Base-by-base conservation (phyloP, 2,888 invertebrate species). In the Aromia moschata region DNA sequence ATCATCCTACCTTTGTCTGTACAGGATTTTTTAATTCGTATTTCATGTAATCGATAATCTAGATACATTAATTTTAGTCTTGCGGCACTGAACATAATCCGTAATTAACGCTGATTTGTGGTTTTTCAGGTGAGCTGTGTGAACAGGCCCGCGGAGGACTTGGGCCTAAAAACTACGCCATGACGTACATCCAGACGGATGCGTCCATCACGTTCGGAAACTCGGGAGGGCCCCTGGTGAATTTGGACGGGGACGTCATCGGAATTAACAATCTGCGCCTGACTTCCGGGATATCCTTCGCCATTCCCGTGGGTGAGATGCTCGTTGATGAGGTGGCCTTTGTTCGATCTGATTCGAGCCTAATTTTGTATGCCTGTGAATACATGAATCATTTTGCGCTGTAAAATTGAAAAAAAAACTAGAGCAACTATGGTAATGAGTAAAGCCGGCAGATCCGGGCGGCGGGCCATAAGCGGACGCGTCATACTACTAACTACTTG, bases 151-250 rank as follows among this genome's bases (percentile, higher is more conserved):
- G 89, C 89, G 1, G 84, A 88, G 68, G 92, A 92, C 72, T 79
- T 92, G 91, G 91, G 0, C 76, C 92, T 46, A 83, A 83, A 55
- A 81, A 72, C 56, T 75, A 75, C 58, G 72, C 78, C 2, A 94
- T 96, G 84, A 89, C 89, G 31, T 94, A 93, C 78, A 93, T 97
- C 67, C 97, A 97, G 80, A 97, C 97, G 0, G 96, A 97, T 79
- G 96, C 96, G 4, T 90, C 94, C 0, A 96, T 97, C 64, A 97
- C 94, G 0, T 94, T 94, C 79, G 97, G 97, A 2, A 97, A 97
- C 82, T 96, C 96, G 11, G 97, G 97, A 1, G 97, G 97, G 0
- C 97, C 97, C 0, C 80, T 98, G 1, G 92, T 98, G 0, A 96
- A 98, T 81, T 80, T 97, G 71, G 93, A 96, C 73, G 96, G 96